Base-by-base conservation (phyloP, 2,888 invertebrate genomes). In the Erpobdella octoculata region DNA sequence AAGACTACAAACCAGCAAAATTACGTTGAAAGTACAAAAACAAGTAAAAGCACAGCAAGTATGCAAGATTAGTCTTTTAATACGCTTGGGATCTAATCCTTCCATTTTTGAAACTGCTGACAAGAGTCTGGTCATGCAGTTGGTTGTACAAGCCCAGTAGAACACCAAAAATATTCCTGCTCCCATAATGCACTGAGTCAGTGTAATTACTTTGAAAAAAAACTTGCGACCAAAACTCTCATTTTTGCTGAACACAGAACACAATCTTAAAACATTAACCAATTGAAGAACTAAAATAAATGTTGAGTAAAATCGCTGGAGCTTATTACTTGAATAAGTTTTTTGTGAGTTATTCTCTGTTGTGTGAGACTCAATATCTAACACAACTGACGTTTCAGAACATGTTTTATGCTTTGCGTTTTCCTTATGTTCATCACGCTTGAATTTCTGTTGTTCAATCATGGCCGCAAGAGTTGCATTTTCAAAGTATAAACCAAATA, bases 191-290 rank as follows among this genome's bases (percentile, higher is more conserved):
- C 28, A n/a, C 8, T 62, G 35, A 6, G 33, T 21, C 6, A 62
- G 1, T 9, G 33, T 31, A 62, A 62, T 31, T 31, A 62, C n/a
- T 62, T 62, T 62, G 62, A 62, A 62, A 12, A 62, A 33, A 35
- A 62, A 31, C n/a, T 62, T 35, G 31, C 31, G 35, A 3, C 35
- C 35, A 31, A 62, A 35, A 15, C n/a, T 62, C 21, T 62, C 62
- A 2, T 35, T 35, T 1, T n/a, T 28, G 12, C n/a, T 62, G 31
- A 62, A 62, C 35, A 62, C n/a, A 28, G 62, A 5, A 12, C 8
- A 1, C 2, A 31, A n/a, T 21, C 62, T 62, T 6, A 62, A 3
- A 1, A 31, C 31, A 33, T 62, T 62, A 1, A 31, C 3, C 62
- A 28, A 62, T n/a, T 62, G 31, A 5, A 31, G 33, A 9, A 62